Evolutionary conservation across 2,888 invertebrate genomes (phyloP), one percentile per base, ranked within the genome.

Genomic region (Zaprionus obscuricornis): DNA sequence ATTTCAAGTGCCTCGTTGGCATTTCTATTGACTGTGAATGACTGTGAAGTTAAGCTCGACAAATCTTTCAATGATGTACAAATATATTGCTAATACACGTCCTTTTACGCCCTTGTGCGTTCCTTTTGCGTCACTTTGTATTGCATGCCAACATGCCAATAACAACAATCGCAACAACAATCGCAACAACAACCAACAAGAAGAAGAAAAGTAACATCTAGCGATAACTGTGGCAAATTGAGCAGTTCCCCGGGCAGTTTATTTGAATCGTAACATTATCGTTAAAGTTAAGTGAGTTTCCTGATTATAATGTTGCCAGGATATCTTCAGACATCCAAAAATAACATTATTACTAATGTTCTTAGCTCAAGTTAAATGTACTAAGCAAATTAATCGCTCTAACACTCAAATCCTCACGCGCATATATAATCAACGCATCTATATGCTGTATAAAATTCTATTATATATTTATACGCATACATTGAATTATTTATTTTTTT

Each of bases 241-340:
- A 47, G 47, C 50, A 50, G 47, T 54, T 60, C 24, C 62, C 24
- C 62, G 34, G 60, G 17, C 68, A 20, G 46, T 67, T 68, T 62
- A 50, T 60, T 73, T 68, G 74, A 54, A 74, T 43, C 11, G 63
- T 37, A 62, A 62, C 67, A 67, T 73, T 37, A 67, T 73, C 67
- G 69, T 68, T 55, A 68, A 68, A 62, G 18, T 33, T 74, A 73
- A 67, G 43, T 73, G 74, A 36, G 27, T 46, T 50, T 18, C 43
- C 27, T 33, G 20, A 42, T 26, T 33, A 20, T 47, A 14, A 68
- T 37, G 8, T 36, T 29, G 22, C n/a, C 18, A n/a, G 11, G 16
- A 26, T 45, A 66, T 33, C 45, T 37, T n/a, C n/a, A n/a, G n/a
- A n/a, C n/a, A n/a, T 11, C 24, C 8, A 36, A 22, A 8, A 29